Percentiles rank a stretch among this genome's conserved stretches.
phyloP scores from a whole-genome alignment of 1,140 invertebrate species.

The Drosophila rhopaloa region DNA sequence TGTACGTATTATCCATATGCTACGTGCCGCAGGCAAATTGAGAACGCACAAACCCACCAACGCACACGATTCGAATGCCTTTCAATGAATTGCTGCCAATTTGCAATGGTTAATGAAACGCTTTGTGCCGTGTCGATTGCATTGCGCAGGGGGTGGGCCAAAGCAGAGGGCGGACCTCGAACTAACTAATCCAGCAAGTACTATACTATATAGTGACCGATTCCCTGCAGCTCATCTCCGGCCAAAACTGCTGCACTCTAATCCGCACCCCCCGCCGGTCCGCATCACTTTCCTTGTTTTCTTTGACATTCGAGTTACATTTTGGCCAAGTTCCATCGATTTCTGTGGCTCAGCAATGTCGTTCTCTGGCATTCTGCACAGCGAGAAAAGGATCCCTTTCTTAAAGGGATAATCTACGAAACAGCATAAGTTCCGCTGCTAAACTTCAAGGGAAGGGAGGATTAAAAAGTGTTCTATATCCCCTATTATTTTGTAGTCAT shows the following conservation, averaged over 20 bases:
- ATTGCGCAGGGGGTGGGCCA: constrained; percentile 15
- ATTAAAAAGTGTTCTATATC: too few relatives aligned
- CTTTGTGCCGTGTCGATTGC: constrained; percentile 79
- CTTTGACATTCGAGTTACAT: constrained; percentile 78
- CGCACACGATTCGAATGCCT: constrained; percentile 60
- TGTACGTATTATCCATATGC: constrained; percentile 33
- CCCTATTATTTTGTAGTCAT: too few relatives aligned
- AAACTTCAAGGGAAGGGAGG: too few relatives aligned
- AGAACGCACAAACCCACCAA: constrained; percentile 30
- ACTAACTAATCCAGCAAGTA: constrained; percentile 35
- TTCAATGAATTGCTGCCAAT: constrained; percentile 80
- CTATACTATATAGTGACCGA: constrained; percentile 26
- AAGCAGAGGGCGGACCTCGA: constrained; percentile 1
- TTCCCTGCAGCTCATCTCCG: constrained; percentile 36
- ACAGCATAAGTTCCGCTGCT: too few relatives aligned
- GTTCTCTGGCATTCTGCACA: constrained; percentile 3
- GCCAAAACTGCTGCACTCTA: constrained; percentile 50
- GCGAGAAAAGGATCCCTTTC: background rate
- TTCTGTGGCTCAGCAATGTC: constrained; percentile 28
- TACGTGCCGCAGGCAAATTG: constrained; percentile 47
- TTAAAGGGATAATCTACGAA: too few relatives aligned
- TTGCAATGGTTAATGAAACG: constrained; percentile 83
- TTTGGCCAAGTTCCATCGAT: constrained; percentile 61
- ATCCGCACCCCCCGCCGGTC: constrained; percentile 49
- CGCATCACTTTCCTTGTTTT: constrained; percentile 76